Conservation (phyloP, 2,797 vertebrate species). For the Harpagifer antarcticus region DNA sequence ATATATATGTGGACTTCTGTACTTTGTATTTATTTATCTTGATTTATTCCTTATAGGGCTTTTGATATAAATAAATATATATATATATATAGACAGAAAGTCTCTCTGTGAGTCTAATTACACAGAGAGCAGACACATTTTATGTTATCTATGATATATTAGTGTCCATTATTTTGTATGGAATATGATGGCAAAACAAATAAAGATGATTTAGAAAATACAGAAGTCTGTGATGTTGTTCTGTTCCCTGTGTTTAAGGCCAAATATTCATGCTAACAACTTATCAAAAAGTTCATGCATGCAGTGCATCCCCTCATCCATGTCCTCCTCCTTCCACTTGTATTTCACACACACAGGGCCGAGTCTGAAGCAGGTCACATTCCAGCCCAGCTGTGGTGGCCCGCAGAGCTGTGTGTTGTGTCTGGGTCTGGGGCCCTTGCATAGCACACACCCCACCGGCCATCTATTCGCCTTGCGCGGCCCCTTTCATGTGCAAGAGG, state of each 20-base stretch:
- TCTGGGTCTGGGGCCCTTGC: conserved; percentile 86
- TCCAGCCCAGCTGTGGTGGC: conserved; percentile 86
- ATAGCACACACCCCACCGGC: conserved; percentile 81
- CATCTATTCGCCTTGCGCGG: conserved; percentile 71
- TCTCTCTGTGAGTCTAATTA: conserved; percentile 57
- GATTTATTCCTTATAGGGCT: conserved; percentile 47
- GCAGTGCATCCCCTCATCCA: conserved; percentile 56
- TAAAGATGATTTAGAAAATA: conserved; percentile 67
- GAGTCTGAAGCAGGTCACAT: conserved; percentile 86
- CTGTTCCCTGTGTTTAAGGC: conserved; percentile 1
- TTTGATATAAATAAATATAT: conserved; percentile 17
- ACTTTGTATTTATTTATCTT: conserved; percentile 78
- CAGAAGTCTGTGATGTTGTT: conserved; percentile 9
- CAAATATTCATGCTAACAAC: conserved; percentile 26
- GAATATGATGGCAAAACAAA: conserved; percentile 52
- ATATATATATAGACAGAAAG: conserved; percentile 13
- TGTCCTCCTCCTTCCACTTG: conserved; percentile 68
- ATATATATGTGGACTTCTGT: conserved; percentile 66
- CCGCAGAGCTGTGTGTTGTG: conserved; percentile 84
- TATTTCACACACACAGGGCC: conserved; percentile 50
- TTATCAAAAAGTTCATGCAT: conserved; percentile 39
- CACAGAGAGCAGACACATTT: conserved; percentile 40
- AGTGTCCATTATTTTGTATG: conserved; percentile 41
- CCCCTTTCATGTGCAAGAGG: conserved; percentile 82
- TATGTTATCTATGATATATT: conserved; percentile 51